These are phyloP conservation scores for Lepilemur ruficaudatus DNA, from an alignment of 2,797 vertebrate species.

Conservation along the genomic window DNA sequence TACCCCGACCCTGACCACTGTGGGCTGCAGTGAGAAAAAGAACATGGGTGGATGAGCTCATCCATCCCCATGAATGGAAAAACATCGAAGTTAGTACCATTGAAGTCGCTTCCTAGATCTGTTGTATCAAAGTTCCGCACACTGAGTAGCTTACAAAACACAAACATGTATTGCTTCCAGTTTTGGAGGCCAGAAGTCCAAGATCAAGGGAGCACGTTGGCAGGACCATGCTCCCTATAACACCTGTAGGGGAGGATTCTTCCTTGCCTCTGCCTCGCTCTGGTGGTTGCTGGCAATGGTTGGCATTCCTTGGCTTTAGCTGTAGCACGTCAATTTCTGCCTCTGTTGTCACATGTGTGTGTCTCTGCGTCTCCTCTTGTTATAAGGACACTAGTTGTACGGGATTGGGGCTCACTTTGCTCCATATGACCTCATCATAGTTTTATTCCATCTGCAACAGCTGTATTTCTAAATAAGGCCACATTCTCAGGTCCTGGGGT, in stretches of 20 bases:
- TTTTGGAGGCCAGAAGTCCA: background rate
- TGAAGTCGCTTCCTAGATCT: background rate
- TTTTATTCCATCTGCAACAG: background rate
- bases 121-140: background rate
- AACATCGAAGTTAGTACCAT: background rate
- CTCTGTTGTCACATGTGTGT: fast-evolving
- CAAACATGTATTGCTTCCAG: background rate
- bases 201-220: background rate
- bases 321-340: background rate
- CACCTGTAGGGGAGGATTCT: background rate
- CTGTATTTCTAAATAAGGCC: background rate
- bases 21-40: background rate
- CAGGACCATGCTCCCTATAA: background rate
- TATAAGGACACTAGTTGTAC: background rate
- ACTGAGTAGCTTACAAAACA: background rate
- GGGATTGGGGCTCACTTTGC: background rate
- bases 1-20: background rate
- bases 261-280: background rate
- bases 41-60: background rate
- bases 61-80: too few relatives aligned
- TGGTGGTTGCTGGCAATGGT: fast-evolving
- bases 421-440: background rate
- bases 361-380: background rate
- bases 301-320: background rate
- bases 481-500: background rate